These are phyloP conservation scores for Cephus sareptanus DNA, from an alignment of 2,888 invertebrate genomes.

Conservation along the genomic window DNA sequence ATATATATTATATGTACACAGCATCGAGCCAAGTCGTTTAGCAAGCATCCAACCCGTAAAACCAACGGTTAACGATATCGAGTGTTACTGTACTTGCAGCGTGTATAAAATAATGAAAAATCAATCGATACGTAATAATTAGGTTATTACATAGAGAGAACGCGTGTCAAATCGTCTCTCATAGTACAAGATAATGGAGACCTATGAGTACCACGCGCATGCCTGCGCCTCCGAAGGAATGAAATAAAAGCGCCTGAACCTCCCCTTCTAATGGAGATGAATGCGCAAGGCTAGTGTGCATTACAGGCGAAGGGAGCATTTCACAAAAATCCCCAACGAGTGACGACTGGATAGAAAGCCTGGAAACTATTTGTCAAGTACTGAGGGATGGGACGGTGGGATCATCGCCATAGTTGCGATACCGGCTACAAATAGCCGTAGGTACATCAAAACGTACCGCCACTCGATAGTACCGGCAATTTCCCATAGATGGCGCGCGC, in stretches of 20 bases:
- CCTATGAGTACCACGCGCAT: not conserved
- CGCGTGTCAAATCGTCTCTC: not conserved
- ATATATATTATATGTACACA: not conserved
- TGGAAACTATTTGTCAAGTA: slow-evolving; percentile 47
- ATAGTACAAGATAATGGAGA: not conserved
- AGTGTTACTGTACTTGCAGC: not conserved
- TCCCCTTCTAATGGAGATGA: not conserved
- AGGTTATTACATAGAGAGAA: not conserved
- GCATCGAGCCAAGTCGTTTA: not conserved
- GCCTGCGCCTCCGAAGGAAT: not conserved
- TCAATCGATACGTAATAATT: not conserved
- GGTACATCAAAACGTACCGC: not conserved
- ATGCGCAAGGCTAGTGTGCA: not conserved
- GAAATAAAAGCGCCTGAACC: not conserved
- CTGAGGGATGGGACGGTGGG: slow-evolving; percentile 40
- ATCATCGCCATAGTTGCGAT: slow-evolving; percentile 20
- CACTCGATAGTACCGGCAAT: not conserved
- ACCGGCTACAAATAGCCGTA: slow-evolving; percentile 49
- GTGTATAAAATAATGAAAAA: not conserved
- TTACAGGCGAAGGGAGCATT: not conserved
- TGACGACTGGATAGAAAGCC: not conserved
- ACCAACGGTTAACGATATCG: not conserved
- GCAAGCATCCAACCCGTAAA: not conserved
- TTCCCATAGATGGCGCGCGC: not conserved
- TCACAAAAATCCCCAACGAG: not conserved